These are phyloP conservation scores for Heterodera filipjevi DNA, from an alignment of 2,888 invertebrate species.

Conservation along the genomic window DNA sequence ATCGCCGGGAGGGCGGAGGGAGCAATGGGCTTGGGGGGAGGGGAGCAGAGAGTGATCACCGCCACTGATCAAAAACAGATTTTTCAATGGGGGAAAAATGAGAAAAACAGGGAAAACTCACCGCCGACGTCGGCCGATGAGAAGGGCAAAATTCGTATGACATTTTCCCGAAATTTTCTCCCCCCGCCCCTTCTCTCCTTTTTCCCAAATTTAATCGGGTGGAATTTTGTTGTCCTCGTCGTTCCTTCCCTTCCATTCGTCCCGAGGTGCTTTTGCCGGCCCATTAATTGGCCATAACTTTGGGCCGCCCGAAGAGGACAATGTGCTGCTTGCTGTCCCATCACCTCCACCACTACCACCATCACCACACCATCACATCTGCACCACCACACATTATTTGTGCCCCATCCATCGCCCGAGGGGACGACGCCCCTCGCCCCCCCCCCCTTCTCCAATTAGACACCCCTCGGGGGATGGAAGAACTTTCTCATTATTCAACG, in stretches of 20 bases:
- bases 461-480: not conserved
- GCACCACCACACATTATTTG: not conserved
- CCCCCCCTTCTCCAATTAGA: not conserved
- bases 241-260: not conserved
- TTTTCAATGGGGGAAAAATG: too few species aligned
- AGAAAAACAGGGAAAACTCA: not conserved
- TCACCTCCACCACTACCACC: too few species aligned
- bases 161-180: not conserved
- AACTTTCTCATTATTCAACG: conserved; percentile 5
- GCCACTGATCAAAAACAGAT: not conserved
- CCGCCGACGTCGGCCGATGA: too few species aligned
- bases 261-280: not conserved
- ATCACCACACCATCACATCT: not conserved
- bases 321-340: not conserved
- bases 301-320: not conserved
- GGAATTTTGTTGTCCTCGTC: not conserved
- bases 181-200: too few species aligned
- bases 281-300: conserved; percentile 2
- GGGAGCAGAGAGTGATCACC: not conserved
- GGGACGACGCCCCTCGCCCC: not conserved
- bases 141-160: too few species aligned
- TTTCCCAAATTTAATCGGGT: not conserved
- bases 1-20: not conserved
- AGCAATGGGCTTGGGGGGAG: not conserved
- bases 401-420: not conserved